phyloP scores from a whole-genome alignment of 2,797 vertebrate genomes.

The Clarias laeviceps region DNA sequence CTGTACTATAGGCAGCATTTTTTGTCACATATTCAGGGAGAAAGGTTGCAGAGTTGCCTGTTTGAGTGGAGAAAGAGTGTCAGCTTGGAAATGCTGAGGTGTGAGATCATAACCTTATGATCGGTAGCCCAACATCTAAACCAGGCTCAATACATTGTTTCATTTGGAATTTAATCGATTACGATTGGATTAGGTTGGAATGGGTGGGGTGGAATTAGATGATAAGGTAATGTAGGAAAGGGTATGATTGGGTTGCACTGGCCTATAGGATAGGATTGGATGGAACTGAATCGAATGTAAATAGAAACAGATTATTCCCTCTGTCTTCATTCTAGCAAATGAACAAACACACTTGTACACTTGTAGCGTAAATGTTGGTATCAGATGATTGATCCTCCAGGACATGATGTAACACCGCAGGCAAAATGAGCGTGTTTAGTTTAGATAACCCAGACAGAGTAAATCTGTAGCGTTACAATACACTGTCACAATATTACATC shows the following conservation, averaged over 20 bases:
- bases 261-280: not conserved
- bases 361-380: not conserved
- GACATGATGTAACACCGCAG: not conserved
- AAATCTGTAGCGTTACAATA: not conserved
- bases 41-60: not conserved
- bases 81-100: not conserved
- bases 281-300: not conserved
- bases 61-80: not conserved
- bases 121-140: not conserved
- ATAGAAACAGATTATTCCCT: not conserved
- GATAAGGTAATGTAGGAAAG: too few species aligned
- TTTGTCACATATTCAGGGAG: not conserved
- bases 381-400: not conserved
- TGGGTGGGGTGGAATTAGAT: not conserved
- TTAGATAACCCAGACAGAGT: not conserved
- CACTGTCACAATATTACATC: constrained; percentile 12
- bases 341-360: not conserved
- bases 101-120: not conserved
- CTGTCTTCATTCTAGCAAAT: not conserved
- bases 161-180: not conserved
- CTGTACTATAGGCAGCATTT: not conserved
- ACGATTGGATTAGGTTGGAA: not conserved
- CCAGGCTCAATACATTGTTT: not conserved
- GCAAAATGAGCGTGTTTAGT: too few species aligned
- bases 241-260: too few species aligned